Evolutionary conservation across 1,140 invertebrate genomes (phyloP).

Genomic region (Galleria mellonella): DNA sequence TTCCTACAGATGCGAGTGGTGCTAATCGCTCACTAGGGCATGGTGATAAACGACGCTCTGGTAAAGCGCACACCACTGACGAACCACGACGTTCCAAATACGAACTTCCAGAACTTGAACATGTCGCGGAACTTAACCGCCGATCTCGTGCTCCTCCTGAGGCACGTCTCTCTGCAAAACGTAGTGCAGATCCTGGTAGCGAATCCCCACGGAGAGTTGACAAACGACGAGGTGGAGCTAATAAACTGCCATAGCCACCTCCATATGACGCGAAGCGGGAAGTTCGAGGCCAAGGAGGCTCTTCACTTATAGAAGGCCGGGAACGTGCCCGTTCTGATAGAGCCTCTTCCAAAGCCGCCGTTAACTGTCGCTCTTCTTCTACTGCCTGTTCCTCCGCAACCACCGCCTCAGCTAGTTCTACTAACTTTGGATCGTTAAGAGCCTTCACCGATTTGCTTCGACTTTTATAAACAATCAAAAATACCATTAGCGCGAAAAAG

Average conservation of each 20-base stretch:
- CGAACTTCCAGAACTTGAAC: slow-evolving; percentile 86
- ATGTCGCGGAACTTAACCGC: slow-evolving; percentile 85
- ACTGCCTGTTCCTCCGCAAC: slow-evolving; percentile 82
- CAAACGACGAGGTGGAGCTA: slow-evolving; percentile 77
- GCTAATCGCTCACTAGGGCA: slow-evolving; percentile 84
- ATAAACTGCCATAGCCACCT: slow-evolving; percentile 80
- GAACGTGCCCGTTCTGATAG: slow-evolving; percentile 71
- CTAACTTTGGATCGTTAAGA: slow-evolving; percentile 80
- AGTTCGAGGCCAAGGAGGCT: slow-evolving; percentile 70
- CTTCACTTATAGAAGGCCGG: slow-evolving; percentile 62
- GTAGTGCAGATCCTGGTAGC: slow-evolving; percentile 70
- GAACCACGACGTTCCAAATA: slow-evolving; percentile 86
- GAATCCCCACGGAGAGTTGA: slow-evolving; percentile 73
- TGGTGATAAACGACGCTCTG: slow-evolving; percentile 81
- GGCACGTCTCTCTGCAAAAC: slow-evolving; percentile 71
- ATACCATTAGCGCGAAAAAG: slow-evolving; percentile 91
- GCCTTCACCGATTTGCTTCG: slow-evolving; percentile 82
- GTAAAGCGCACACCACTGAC: slow-evolving; percentile 82
- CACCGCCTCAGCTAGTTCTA: slow-evolving; percentile 80
- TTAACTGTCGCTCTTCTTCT: slow-evolving; percentile 83
- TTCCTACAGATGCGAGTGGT: slow-evolving; percentile 85
- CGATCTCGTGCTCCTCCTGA: slow-evolving; percentile 76
- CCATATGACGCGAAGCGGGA: slow-evolving; percentile 81
- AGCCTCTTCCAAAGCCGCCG: slow-evolving; percentile 82
- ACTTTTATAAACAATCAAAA: slow-evolving; percentile 91